Conservation (phyloP, 2,888 invertebrate genomes). For the Callosobruchus maculatus region DNA sequence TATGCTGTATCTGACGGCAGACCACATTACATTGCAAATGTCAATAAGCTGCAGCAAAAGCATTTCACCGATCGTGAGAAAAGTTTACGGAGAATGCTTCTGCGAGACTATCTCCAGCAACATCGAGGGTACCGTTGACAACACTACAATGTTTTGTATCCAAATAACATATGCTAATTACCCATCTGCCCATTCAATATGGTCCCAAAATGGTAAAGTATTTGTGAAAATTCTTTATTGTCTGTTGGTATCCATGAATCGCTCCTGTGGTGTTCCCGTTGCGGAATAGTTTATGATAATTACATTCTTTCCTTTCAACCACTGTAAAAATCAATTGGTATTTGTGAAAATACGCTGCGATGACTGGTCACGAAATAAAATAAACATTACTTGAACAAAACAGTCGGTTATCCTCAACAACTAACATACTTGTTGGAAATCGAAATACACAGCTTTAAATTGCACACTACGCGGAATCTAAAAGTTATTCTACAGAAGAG, state of each 20-base stretch:
- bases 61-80: background rate
- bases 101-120: background rate
- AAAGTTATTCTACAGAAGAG: too few species aligned
- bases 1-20: too few species aligned
- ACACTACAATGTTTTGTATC: background rate
- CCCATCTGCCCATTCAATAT: background rate
- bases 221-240: background rate
- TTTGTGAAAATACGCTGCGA: background rate
- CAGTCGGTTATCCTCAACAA: too few species aligned
- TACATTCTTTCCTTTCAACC: background rate
- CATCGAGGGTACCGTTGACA: background rate
- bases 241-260: background rate
- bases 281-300: background rate
- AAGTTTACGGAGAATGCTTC: background rate
- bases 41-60: background rate
- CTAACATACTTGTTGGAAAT: too few species aligned
- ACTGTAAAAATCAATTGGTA: background rate
- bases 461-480: too few species aligned
- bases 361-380: background rate
- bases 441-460: too few species aligned
- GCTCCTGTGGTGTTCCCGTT: background rate
- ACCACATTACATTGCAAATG: background rate
- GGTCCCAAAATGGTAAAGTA: background rate
- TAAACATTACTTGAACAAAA: too few species aligned
- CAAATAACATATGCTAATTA: background rate